Conservation (phyloP, 2,113 vertebrate genomes). For the Eublepharis macularius region DNA sequence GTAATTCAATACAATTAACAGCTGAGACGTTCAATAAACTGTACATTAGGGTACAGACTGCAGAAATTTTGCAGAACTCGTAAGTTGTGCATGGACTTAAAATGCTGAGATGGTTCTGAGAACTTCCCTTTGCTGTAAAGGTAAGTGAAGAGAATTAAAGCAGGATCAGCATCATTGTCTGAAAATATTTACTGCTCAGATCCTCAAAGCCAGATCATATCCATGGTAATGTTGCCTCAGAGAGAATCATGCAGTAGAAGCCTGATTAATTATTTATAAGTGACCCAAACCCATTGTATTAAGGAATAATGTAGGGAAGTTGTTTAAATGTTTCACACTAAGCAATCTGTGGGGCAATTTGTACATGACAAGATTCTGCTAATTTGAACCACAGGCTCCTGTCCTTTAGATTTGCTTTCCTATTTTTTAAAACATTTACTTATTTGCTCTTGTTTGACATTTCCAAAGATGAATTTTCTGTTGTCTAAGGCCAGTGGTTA, state of each 20-base stretch:
- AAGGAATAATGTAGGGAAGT: not conserved
- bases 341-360: not conserved
- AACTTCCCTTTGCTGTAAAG: not conserved
- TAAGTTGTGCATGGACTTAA: not conserved
- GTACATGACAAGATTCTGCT: constrained; percentile 9
- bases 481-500: constrained; percentile 43
- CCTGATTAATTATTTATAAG: constrained; percentile 64
- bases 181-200: constrained; percentile 39
- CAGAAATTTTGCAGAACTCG: too few species aligned
- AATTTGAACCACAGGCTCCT: constrained; percentile 27
- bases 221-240: constrained; percentile 39
- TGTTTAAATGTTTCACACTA: constrained; percentile 5
- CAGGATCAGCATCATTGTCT: constrained; percentile 29
- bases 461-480: constrained; percentile 33
- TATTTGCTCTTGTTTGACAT: constrained; percentile 44
- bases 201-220: constrained; percentile 52
- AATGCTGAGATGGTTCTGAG: not conserved
- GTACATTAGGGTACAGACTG: too few species aligned
- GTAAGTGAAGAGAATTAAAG: constrained; percentile 15
- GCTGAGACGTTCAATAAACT: too few species aligned
- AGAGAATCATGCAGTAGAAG: constrained; percentile 54
- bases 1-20: too few species aligned
- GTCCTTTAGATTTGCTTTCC: constrained; percentile 16
- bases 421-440: not conserved
- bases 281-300: constrained; percentile 9